Evolutionary conservation across 2,113 vertebrate species (phyloP).

Genomic region (Crypturellus undulatus): DNA sequence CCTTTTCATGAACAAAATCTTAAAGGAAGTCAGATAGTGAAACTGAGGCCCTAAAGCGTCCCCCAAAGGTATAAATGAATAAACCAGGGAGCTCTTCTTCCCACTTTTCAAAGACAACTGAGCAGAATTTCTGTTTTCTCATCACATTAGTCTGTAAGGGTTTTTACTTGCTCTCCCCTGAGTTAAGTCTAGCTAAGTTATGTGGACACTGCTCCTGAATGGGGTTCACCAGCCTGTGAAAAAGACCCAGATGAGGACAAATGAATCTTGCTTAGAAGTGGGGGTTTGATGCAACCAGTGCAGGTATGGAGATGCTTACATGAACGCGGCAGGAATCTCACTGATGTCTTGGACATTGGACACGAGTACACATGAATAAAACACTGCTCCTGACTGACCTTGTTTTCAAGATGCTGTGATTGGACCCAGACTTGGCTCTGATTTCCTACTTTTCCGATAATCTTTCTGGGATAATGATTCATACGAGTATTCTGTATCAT

Average conservation of each 20-base stretch:
- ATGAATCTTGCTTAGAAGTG: not conserved
- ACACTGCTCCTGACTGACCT: not conserved
- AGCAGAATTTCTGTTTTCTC: not conserved
- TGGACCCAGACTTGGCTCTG: not conserved
- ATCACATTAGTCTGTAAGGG: not conserved
- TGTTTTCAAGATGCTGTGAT: not conserved
- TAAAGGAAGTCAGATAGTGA: not conserved
- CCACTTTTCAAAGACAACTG: not conserved
- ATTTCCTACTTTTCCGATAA: not conserved
- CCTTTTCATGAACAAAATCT: not conserved
- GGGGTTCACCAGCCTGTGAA: not conserved
- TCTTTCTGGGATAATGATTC: not conserved
- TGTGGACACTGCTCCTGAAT: accelerated
- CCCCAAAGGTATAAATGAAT: not conserved
- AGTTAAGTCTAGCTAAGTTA: not conserved
- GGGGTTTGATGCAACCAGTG: accelerated
- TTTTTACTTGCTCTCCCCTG: not conserved
- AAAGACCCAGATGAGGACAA: not conserved
- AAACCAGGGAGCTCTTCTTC: not conserved
- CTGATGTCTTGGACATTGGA: not conserved
- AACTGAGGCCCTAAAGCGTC: not conserved
- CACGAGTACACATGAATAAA: not conserved
- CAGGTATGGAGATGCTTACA: not conserved
- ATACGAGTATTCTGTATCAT: not conserved
- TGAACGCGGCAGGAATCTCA: not conserved